These are phyloP conservation scores for Heterochromis multidens DNA, from an alignment of 2,113 vertebrate species.

Conservation along the genomic window DNA sequence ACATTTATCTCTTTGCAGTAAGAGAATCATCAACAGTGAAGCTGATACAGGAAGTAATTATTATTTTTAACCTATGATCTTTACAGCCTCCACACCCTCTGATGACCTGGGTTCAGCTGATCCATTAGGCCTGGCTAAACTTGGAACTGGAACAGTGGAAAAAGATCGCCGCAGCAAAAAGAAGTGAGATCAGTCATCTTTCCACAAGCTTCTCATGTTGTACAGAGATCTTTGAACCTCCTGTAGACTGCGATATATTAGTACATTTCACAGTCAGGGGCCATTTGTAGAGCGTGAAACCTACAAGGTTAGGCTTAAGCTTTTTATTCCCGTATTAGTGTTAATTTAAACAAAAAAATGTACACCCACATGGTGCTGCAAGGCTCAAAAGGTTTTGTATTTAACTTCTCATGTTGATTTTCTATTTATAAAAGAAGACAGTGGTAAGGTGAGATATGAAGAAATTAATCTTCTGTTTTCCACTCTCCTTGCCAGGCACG, in stretches of 20 bases:
- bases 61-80: constrained; percentile 1
- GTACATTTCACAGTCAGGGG: background rate
- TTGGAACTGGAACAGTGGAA: constrained; percentile 84
- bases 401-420: background rate
- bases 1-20: background rate
- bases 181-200: constrained; percentile 77
- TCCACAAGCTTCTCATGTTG: background rate
- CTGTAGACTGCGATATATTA: background rate
- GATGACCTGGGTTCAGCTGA: constrained; percentile 85
- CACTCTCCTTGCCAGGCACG: constrained; percentile 75
- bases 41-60: background rate
- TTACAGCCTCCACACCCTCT: constrained; percentile 86
- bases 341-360: background rate
- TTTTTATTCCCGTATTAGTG: background rate
- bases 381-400: background rate
- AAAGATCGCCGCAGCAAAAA: constrained; percentile 92
- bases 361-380: background rate
- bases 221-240: background rate
- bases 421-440: constrained; percentile 33
- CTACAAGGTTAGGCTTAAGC: background rate
- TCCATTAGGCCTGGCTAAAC: constrained; percentile 85
- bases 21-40: background rate
- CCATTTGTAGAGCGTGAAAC: background rate
- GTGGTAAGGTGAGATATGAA: constrained; percentile 24
- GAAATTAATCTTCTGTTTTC: constrained; percentile 29